Percentiles rank a stretch among this genome's conserved stretches.
These are phyloP conservation scores for Gymnobelideus leadbeateri DNA, from an alignment of 2,113 vertebrate genomes.

Conservation along the genomic window DNA sequence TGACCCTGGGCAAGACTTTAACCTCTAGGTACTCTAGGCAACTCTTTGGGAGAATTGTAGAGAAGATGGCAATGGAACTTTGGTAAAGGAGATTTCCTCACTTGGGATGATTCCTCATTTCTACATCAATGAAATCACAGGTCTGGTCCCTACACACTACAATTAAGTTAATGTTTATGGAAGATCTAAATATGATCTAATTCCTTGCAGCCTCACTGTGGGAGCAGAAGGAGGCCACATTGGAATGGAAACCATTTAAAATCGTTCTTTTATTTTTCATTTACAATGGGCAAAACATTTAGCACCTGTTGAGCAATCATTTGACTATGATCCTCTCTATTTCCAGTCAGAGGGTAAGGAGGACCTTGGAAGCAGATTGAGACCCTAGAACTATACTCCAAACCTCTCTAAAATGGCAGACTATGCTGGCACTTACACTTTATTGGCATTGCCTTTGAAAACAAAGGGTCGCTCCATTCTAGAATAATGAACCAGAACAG, in stretches of 20 bases:
- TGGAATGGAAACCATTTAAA: background rate
- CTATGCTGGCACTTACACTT: background rate
- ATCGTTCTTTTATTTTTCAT: background rate
- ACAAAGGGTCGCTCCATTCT: background rate
- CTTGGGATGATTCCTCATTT: background rate
- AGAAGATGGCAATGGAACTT: background rate
- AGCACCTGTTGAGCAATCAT: background rate
- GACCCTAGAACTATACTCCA: background rate
- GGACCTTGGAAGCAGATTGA: background rate
- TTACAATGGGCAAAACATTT: background rate
- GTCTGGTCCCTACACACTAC: background rate
- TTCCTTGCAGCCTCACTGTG: background rate
- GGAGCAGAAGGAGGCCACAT: background rate
- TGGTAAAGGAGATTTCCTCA: background rate
- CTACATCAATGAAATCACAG: background rate
- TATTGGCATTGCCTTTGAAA: background rate
- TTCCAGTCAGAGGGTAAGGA: background rate
- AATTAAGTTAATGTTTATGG: background rate
- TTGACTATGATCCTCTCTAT: background rate
- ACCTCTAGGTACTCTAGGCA: background rate
- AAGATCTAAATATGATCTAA: background rate
- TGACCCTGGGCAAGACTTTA: background rate
- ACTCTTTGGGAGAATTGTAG: background rate
- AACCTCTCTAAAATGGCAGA: background rate
- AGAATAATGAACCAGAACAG: background rate